Evolutionary conservation across 2,797 vertebrate species (phyloP), one percentile per base, ranked within the genome.

Genomic region (Ataeniobius toweri): DNA sequence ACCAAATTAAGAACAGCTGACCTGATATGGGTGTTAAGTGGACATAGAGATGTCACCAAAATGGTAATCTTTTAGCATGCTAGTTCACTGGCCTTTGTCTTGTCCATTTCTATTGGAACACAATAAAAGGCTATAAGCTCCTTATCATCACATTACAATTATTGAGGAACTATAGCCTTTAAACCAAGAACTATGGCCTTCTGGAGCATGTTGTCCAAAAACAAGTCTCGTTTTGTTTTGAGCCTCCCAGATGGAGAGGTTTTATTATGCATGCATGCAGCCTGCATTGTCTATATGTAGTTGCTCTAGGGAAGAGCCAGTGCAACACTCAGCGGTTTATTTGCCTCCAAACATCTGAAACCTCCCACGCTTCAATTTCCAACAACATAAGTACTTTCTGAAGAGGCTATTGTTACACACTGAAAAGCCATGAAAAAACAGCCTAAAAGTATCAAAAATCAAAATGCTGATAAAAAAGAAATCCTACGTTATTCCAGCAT

Each of bases 1-100:
- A 89, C 86, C 93, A 93, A 91, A 94, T 95, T 94, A 95, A 81
- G 86, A 89, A 93, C 92, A 93, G 92, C 83, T 94, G 94, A 95
- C 94, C 94, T 94, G 92, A 91, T 84, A 85, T 80, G 87, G 85
- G 88, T 92, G 93, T 94, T 94, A 93, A 94, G 92, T 94, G 93
- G 86, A 92, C 5, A 44, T 68, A 51, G 87, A 86, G 89, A 91
- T 91, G 87, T 92, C 86, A 76, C 67, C 79, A 88, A 81, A 91
- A 93, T 90, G 87, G 88, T 92, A 92, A 93, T 92, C 92, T 91
- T 89, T 86, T 72, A 72, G 81, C 77, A 77, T 86, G 73, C 82
- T 80, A 61, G 79, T 89, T 78, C 74, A 41, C 82, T 74, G 80
- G 77, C 71, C 85, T 91, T 92, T 92, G 92, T 94, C 86, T 88